Percentiles rank a stretch among this genome's conserved stretches.
Evolutionary conservation across 2,113 vertebrate genomes (phyloP).

Genomic region (Synchiropus splendidus): DNA sequence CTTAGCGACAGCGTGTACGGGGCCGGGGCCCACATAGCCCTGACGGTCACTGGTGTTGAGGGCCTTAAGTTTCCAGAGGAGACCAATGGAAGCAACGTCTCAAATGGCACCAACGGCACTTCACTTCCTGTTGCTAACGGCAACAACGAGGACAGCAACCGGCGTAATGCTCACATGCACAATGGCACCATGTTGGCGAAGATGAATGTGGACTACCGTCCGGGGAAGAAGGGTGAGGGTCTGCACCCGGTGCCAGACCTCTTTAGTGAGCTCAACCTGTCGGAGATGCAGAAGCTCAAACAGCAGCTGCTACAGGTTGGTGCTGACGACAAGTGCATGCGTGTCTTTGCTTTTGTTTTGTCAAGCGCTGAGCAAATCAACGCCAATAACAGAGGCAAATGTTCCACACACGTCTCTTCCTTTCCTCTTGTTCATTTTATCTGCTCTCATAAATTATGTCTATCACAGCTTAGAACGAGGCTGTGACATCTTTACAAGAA

Average conservation of each 20-base stretch:
- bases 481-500: too few species aligned
- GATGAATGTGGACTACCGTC: slow-evolving; percentile 76
- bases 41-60: slow-evolving; percentile 84
- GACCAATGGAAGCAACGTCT: slow-evolving; percentile 56
- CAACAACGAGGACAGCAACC: slow-evolving; percentile 69
- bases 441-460: too few species aligned
- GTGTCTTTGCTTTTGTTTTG: too few species aligned
- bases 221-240: slow-evolving; percentile 76
- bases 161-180: slow-evolving; percentile 75
- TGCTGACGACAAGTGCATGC: background rate
- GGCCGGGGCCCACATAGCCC: slow-evolving; percentile 79
- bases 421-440: too few species aligned
- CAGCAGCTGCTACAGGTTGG: slow-evolving; percentile 95
- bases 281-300: slow-evolving; percentile 96
- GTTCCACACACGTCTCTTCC: too few species aligned
- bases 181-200: slow-evolving; percentile 69
- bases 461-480: too few species aligned
- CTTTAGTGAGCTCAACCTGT: slow-evolving; percentile 96
- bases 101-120: slow-evolving; percentile 65
- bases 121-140: slow-evolving; percentile 61
- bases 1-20: slow-evolving; percentile 84
- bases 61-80: slow-evolving; percentile 86
- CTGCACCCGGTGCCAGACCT: slow-evolving; percentile 87
- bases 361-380: too few species aligned
- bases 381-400: too few species aligned